These are phyloP conservation scores for Craniophora ligustri DNA, from an alignment of 2,888 invertebrate genomes.

Conservation along the genomic window DNA sequence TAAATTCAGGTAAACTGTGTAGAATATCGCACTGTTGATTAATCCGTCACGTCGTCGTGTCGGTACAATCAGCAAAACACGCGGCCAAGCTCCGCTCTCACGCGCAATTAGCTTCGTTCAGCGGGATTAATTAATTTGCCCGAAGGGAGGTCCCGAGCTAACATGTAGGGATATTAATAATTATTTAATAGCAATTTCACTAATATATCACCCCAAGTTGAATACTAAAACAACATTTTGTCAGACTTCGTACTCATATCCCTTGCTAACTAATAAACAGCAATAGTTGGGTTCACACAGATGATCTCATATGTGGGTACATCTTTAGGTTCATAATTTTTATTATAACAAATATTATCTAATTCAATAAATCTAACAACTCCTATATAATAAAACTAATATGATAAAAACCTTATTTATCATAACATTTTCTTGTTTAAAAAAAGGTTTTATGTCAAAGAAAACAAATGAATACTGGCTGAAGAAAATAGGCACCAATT, in stretches of 20 bases:
- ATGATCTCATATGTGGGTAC: no score
- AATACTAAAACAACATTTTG: slow-evolving; percentile 12
- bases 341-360: no score
- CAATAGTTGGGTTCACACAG: no score
- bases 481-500: background rate
- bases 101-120: slow-evolving; percentile 73
- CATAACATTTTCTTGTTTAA: background rate
- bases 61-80: slow-evolving; percentile 42
- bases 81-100: slow-evolving; percentile 49
- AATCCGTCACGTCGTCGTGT: slow-evolving; percentile 59
- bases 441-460: background rate
- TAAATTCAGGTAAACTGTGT: slow-evolving; percentile 35
- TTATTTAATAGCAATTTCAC: slow-evolving; percentile 58
- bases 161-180: slow-evolving; percentile 66
- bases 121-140: slow-evolving; percentile 73
- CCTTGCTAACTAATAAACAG: background rate
- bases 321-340: no score
- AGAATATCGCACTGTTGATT: slow-evolving; percentile 46
- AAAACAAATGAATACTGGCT: slow-evolving; percentile 10
- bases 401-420: background rate
- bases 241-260: background rate
- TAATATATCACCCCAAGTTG: slow-evolving; percentile 30
- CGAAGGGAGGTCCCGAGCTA: slow-evolving; percentile 60
- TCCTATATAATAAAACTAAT: background rate
- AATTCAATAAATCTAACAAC: background rate